Conservation (phyloP, 2,113 vertebrate genomes). For the Centropus unirufus region DNA sequence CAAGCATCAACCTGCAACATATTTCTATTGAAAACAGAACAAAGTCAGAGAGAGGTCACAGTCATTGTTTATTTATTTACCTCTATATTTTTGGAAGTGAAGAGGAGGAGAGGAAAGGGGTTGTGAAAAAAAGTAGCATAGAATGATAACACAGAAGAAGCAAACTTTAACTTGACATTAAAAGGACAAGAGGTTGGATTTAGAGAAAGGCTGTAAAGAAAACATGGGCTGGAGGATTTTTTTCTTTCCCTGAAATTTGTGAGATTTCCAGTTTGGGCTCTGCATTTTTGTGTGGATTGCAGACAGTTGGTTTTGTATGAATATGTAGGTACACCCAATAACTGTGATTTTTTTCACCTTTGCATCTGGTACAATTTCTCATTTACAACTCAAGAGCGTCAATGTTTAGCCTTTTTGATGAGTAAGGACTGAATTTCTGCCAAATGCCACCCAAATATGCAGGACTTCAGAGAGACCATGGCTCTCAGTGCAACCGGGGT, state of each 20-base stretch:
- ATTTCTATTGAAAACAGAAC: neutral
- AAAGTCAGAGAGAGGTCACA: slow-evolving; percentile 47
- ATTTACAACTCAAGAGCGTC: neutral
- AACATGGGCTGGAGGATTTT: neutral
- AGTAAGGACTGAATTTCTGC: neutral
- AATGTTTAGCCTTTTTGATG: neutral
- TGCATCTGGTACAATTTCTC: neutral
- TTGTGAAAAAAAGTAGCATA: neutral
- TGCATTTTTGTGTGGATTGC: neutral
- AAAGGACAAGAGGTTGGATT: neutral
- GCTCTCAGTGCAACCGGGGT: neutral
- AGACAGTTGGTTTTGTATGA: neutral
- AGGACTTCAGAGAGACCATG: neutral
- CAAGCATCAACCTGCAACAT: neutral
- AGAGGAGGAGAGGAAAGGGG: neutral
- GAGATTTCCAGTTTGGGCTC: neutral
- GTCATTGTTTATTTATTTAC: slow-evolving; percentile 40
- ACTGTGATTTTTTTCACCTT: neutral
- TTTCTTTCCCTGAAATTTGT: neutral
- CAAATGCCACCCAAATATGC: neutral
- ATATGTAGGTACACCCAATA: no score
- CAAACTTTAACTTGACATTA: neutral
- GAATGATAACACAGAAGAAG: neutral
- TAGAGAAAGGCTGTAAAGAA: neutral
- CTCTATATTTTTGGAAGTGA: neutral